A percentile compares a stretch with the other conserved stretches of the same genome.
Conservation (phyloP, 2,797 vertebrate species). For the Denticeps clupeoides region DNA sequence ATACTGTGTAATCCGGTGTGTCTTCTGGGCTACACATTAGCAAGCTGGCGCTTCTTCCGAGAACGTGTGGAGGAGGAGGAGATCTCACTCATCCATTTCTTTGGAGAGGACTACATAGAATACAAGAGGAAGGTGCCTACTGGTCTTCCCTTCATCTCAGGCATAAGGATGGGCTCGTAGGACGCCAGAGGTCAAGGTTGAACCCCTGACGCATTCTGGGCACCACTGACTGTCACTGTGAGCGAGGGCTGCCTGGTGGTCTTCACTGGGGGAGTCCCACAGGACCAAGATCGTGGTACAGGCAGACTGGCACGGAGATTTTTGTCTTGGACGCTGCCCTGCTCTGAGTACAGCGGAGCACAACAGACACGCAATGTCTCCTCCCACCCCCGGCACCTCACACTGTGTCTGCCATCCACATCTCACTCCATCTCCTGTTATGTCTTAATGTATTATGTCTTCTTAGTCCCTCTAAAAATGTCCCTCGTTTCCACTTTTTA, state of each 20-base stretch:
- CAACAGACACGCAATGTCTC: constrained; percentile 2
- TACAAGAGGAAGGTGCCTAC: constrained; percentile 86
- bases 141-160: constrained; percentile 88
- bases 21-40: constrained; percentile 75
- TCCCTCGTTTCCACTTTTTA: too few relatives aligned
- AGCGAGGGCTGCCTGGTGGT: constrained; percentile 31
- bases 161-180: constrained; percentile 75
- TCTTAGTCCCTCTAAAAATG: too few relatives aligned
- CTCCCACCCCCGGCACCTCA: neutral
- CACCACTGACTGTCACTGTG: constrained; percentile 36
- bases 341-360: constrained; percentile 25
- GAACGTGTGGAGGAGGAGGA: constrained; percentile 94
- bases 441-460: too few relatives aligned
- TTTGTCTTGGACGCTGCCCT: constrained; percentile 11
- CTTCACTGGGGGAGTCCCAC: constrained; percentile 23
- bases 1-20: constrained; percentile 91
- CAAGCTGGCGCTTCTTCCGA: constrained; percentile 92
- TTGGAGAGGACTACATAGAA: constrained; percentile 85
- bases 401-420: neutral
- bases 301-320: constrained; percentile 26
- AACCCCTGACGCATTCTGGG: constrained; percentile 23
- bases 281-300: constrained; percentile 26
- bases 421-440: neutral
- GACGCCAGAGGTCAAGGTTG: constrained; percentile 7
- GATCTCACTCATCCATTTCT: constrained; percentile 86